phyloP scores from a whole-genome alignment of 2,797 vertebrate genomes.

The Siniperca undulata region DNA sequence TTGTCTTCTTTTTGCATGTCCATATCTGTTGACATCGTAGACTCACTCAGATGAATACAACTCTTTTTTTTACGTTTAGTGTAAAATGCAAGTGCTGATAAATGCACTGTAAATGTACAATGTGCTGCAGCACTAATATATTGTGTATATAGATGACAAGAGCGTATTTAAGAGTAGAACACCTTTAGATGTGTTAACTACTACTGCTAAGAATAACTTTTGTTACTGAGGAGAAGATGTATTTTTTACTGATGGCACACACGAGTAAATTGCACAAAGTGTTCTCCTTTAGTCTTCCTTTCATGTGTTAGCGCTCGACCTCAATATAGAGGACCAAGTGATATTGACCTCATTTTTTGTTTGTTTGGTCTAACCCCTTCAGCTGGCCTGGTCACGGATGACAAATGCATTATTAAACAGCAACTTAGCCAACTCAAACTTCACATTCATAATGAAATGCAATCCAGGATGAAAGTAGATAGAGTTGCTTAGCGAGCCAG shows the following conservation, averaged over 20 bases:
- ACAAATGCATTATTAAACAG: conserved; percentile 80
- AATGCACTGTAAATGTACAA: background rate
- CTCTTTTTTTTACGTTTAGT: background rate
- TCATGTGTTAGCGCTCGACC: conserved; percentile 49
- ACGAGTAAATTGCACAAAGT: conserved; percentile 24
- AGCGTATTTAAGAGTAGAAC: background rate
- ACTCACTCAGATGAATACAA: conserved; percentile 4
- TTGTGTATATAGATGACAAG: background rate
- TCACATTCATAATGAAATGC: conserved; percentile 71
- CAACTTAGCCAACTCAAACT: conserved; percentile 67
- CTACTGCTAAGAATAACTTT: background rate
- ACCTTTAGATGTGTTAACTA: background rate
- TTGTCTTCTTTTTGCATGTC: conserved; percentile 58
- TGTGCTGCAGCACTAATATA: background rate
- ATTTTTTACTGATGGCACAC: conserved; percentile 12
- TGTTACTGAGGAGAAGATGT: conserved; percentile 8
- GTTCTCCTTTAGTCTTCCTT: conserved; percentile 35
- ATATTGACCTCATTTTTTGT: conserved; percentile 79
- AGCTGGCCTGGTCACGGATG: conserved; percentile 69
- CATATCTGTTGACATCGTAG: conserved; percentile 54
- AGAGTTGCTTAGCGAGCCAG: conserved; percentile 67
- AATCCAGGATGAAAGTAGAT: conserved; percentile 66
- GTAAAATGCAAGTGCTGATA: background rate
- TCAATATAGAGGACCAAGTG: conserved; percentile 70
- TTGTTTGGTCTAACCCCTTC: conserved; percentile 68